Base-by-base conservation (phyloP, 2,888 invertebrate genomes). In the Alviniconcha strummeri region DNA sequence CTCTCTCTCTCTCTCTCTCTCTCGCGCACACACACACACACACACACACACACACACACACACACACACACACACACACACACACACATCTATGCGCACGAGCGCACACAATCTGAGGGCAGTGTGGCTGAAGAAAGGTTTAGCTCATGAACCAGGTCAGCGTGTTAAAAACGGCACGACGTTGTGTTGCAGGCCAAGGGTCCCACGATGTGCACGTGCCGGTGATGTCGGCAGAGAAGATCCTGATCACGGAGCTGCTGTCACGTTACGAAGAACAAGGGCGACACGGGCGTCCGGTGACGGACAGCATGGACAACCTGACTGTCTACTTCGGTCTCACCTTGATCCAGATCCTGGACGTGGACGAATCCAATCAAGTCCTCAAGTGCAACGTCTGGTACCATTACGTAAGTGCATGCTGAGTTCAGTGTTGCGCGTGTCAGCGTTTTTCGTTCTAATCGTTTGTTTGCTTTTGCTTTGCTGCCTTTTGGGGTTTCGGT, bases 341-440 rank as follows among this genome's bases (percentile, higher is more conserved):
- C 55, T 88, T 91, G 52, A 90, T 91, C 57, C 91, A 91, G 86
- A 90, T 91, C 52, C 88, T 91, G 84, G 89, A 91, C 79, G 90
- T 91, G 8, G 91, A 91, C 79, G 91, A 91, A 84, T 91, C 90
- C 80, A 91, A 91, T 79, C 91, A 91, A 82, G 90, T 91, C 8
- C 85, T 91, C 9, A 90, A 90, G 82, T 90, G 90, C 13, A 91
- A 89, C 84, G 89, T 91, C 67, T 91, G 91, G 91, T 90, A 89
- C 80, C 90, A 89, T 52, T 91, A 90, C 78, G 91, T 91, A 88
- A 89, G 91, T 89, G 80, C 57, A 55, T 52, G 6, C 55, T 72
- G 52, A 8, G 74, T 7, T 9, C 11, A 1, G 13, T 9, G n/a
- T 13, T 69, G 6, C n/a, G 69, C 13, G 9, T 17, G 36, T 11